Evolutionary conservation across 1,140 invertebrate species (phyloP).

Genomic region (Aphelenchoides besseyi): DNA sequence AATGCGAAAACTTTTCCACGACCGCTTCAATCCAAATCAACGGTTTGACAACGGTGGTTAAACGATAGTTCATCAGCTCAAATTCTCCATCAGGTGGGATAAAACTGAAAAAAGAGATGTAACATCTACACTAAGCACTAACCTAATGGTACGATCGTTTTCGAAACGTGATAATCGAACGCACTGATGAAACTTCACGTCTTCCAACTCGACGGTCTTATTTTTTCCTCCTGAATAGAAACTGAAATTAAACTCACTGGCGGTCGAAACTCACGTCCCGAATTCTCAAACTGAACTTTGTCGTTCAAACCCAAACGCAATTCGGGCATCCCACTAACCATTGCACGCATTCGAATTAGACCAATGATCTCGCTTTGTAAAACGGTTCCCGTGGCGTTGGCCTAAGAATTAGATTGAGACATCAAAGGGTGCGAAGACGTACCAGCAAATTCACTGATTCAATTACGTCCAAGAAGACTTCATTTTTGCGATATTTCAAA

Average conservation of each 20-base stretch:
- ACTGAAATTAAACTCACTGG: slow-evolving; percentile 12
- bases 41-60: slow-evolving; percentile 94
- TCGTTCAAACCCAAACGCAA: slow-evolving; percentile 95
- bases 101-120: neutral
- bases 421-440: slow-evolving; percentile 45
- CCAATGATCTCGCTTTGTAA: slow-evolving; percentile 96
- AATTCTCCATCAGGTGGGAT: neutral
- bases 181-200: slow-evolving; percentile 99
- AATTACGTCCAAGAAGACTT: slow-evolving; percentile 99
- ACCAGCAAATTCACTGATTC: slow-evolving; percentile 93
- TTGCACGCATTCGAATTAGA: slow-evolving; percentile 97
- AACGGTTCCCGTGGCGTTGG: slow-evolving; percentile 96
- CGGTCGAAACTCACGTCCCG: slow-evolving; percentile 75
- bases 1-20: slow-evolving; percentile 96
- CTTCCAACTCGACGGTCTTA: slow-evolving; percentile 96
- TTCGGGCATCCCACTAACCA: slow-evolving; percentile 99
- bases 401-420: slow-evolving; percentile 64
- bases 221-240: slow-evolving; percentile 75
- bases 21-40: slow-evolving; percentile 99
- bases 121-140: too few relatives aligned
- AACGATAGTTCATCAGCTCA: slow-evolving; percentile 94
- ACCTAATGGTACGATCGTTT: slow-evolving; percentile 76
- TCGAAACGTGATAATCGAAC: slow-evolving; percentile 93
- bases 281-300: slow-evolving; percentile 96
- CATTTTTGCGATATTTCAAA: slow-evolving; percentile 98